Conservation (phyloP, 2,888 invertebrate genomes). For the Boloria selene region DNA sequence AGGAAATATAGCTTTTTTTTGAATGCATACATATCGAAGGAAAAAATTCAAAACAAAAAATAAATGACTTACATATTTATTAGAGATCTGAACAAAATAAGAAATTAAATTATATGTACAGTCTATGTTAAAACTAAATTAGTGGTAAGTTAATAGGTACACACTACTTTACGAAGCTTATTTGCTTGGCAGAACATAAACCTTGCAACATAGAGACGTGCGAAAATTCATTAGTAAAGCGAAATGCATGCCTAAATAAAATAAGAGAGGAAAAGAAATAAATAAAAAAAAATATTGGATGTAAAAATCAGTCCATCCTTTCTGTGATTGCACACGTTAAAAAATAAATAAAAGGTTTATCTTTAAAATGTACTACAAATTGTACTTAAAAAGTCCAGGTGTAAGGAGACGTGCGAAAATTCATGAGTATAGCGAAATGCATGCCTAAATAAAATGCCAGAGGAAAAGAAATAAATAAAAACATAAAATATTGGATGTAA, state of each 20-base stretch:
- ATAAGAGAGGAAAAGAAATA: slow-evolving; percentile 53
- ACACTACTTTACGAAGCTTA: slow-evolving; percentile 72
- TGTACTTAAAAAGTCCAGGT: slow-evolving; percentile 57
- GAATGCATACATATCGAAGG: slow-evolving; percentile 17
- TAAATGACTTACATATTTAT: slow-evolving; percentile 81
- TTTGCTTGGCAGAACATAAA: slow-evolving; percentile 53
- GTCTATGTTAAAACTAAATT: slow-evolving; percentile 83
- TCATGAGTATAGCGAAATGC: too few relatives aligned
- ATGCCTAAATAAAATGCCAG: too few relatives aligned
- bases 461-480: too few relatives aligned
- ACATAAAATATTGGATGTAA: too few relatives aligned
- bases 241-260: slow-evolving; percentile 50
- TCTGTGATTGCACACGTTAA: slow-evolving; percentile 70
- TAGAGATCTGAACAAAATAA: slow-evolving; percentile 84
- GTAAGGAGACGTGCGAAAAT: too few relatives aligned
- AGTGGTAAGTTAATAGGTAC: slow-evolving; percentile 82
- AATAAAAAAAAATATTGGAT: slow-evolving; percentile 55
- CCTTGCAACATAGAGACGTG: slow-evolving; percentile 46
- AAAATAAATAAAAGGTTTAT: slow-evolving; percentile 56
- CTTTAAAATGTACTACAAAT: slow-evolving; percentile 53
- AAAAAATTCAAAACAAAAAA: slow-evolving; percentile 42
- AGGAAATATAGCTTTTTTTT: background rate
- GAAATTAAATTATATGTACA: slow-evolving; percentile 84
- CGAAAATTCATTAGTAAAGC: slow-evolving; percentile 58
- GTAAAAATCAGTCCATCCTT: slow-evolving; percentile 76